These are phyloP conservation scores for Sebastes melanostomus DNA, from an alignment of 2,797 vertebrate genomes.

Conservation along the genomic window DNA sequence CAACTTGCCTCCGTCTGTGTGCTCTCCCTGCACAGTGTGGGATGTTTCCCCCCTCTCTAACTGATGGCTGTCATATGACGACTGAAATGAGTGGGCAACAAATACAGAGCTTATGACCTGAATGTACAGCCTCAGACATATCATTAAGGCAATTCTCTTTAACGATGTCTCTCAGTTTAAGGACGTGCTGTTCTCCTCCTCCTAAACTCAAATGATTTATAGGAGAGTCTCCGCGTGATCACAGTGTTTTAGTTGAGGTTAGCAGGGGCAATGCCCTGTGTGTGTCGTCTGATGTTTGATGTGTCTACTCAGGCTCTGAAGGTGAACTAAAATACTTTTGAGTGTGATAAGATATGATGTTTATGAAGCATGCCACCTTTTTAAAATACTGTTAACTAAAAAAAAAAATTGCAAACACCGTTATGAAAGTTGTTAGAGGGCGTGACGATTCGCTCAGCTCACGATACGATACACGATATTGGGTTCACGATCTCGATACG, in stretches of 20 bases:
- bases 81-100: constrained; percentile 61
- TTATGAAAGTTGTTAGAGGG: neutral
- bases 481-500: too few relatives aligned
- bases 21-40: constrained; percentile 20
- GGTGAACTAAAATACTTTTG: constrained; percentile 1
- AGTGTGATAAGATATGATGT: neutral
- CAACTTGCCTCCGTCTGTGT: constrained; percentile 41
- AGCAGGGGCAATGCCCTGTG: constrained; percentile 45
- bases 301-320: constrained; percentile 28
- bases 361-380: constrained; percentile 5
- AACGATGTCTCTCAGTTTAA: constrained; percentile 61
- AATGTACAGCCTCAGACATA: constrained; percentile 63
- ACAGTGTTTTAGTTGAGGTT: constrained; percentile 65
- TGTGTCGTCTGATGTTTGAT: constrained; percentile 51
- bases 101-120: constrained; percentile 56
- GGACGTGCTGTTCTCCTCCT: constrained; percentile 63
- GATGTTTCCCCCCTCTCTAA: constrained; percentile 21
- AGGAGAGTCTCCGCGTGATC: constrained; percentile 51
- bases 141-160: constrained; percentile 75
- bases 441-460: too few relatives aligned
- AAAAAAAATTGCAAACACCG: neutral
- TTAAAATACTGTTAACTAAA: constrained; percentile 7
- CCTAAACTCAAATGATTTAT: constrained; percentile 58
- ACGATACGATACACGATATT: too few relatives aligned
- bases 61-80: constrained; percentile 53